phyloP scores from a whole-genome alignment of 2,113 vertebrate species.

The Rhinichthys klamathensis region DNA sequence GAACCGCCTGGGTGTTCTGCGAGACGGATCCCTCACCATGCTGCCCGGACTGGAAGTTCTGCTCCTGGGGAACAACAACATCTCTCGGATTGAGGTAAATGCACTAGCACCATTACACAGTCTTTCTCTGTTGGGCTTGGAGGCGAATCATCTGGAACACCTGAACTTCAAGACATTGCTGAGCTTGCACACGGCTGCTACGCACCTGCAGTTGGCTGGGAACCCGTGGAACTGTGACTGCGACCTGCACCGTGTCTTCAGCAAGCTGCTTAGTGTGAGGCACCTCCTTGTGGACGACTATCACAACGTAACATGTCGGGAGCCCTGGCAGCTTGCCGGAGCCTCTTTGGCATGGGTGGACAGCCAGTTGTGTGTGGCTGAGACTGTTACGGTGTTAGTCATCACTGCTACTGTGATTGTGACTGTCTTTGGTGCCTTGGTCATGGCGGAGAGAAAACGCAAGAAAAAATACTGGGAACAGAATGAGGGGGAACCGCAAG shows the following conservation, averaged over 20 bases:
- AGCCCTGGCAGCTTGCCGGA: slow-evolving; percentile 69
- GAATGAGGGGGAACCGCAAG: slow-evolving; percentile 52
- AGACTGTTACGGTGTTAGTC: slow-evolving; percentile 74
- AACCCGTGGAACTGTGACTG: slow-evolving; percentile 79
- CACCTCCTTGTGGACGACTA: slow-evolving; percentile 77
- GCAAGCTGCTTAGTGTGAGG: slow-evolving; percentile 75
- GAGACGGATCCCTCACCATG: slow-evolving; percentile 70
- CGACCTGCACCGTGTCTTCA: slow-evolving; percentile 75
- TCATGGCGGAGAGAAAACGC: slow-evolving; percentile 75
- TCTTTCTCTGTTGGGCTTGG: slow-evolving; percentile 68
- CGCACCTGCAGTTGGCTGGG: slow-evolving; percentile 72
- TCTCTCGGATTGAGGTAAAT: slow-evolving; percentile 70
- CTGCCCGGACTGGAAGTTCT: slow-evolving; percentile 76
- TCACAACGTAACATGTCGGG: slow-evolving; percentile 69
- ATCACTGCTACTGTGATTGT: slow-evolving; percentile 75
- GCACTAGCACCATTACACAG: slow-evolving; percentile 71
- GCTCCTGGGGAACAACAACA: slow-evolving; percentile 73
- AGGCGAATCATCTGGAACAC: slow-evolving; percentile 71
- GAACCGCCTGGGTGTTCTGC: slow-evolving; percentile 65
- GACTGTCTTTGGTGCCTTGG: slow-evolving; percentile 73
- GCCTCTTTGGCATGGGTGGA: slow-evolving; percentile 70
- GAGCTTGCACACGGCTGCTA: slow-evolving; percentile 71
- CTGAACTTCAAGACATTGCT: slow-evolving; percentile 77
- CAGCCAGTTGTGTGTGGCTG: slow-evolving; percentile 73
- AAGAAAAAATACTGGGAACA: slow-evolving; percentile 66